A percentile compares a stretch with the other conserved stretches of the same genome.
Evolutionary conservation across 64 coral and sea anemone genomes (phyloP).

Genomic region (Astreopora myriophthalma): DNA sequence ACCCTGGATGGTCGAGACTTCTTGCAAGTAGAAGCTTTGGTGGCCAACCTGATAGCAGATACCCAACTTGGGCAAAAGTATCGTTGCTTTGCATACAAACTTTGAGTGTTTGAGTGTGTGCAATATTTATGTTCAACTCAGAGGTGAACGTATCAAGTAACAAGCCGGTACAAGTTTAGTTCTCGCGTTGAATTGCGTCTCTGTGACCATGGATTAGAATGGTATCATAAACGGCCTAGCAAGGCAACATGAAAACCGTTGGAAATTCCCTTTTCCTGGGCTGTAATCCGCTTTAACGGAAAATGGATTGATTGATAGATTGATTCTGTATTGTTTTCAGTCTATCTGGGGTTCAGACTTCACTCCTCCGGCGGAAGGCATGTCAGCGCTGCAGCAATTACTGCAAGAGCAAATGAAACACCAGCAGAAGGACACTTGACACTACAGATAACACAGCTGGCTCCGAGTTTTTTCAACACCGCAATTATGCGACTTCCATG

Average conservation of each 20-base stretch:
- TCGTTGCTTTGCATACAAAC: neutral
- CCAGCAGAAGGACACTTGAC: constrained; percentile 65
- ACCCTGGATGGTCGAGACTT: neutral
- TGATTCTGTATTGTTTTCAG: constrained; percentile 17
- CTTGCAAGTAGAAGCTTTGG: neutral
- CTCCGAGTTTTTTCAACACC: constrained; percentile 26
- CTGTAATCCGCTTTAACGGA: neutral
- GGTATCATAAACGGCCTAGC: neutral
- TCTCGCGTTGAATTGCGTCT: too few species aligned
- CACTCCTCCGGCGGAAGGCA: constrained; percentile 34
- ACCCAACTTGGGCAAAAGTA: neutral
- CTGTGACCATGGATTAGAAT: too few species aligned
- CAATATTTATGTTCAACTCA: neutral
- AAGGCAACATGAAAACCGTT: neutral
- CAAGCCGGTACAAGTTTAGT: too few species aligned
- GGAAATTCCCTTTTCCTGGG: neutral
- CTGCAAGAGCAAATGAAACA: constrained; percentile 73
- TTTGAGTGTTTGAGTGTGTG: neutral
- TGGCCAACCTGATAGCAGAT: neutral
- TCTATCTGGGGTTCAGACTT: constrained; percentile 69
- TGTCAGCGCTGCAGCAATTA: constrained; percentile 67
- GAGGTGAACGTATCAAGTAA: too few species aligned
- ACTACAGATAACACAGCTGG: neutral
- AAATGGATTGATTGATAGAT: neutral
- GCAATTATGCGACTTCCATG: constrained; percentile 5